These are phyloP conservation scores for Thaleichthys pacificus DNA, from an alignment of 2,797 vertebrate genomes.

Conservation along the genomic window DNA sequence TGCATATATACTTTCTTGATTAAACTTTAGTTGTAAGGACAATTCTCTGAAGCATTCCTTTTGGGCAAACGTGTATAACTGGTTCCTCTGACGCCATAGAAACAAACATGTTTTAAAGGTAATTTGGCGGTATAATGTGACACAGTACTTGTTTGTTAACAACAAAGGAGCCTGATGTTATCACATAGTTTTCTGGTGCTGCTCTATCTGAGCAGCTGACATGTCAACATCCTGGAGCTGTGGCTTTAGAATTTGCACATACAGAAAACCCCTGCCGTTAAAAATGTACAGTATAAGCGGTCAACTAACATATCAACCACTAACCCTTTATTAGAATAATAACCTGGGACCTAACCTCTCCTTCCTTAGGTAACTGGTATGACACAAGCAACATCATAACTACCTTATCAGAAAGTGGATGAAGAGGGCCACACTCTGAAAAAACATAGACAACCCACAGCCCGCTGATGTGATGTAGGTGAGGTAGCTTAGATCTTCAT, in stretches of 20 bases:
- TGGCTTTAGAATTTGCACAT: background rate
- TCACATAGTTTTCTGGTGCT: background rate
- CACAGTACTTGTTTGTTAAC: background rate
- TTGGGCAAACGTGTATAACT: background rate
- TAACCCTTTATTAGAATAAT: background rate
- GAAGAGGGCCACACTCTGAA: conserved; percentile 63
- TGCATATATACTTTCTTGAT: background rate
- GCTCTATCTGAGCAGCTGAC: background rate
- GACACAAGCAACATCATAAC: background rate
- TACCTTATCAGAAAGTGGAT: conserved; percentile 70
- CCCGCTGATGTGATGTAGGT: conserved; percentile 68
- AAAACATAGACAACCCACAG: conserved; percentile 73
- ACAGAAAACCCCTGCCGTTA: too few species aligned
- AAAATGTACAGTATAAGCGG: too few species aligned
- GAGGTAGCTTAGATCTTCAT: conserved; percentile 54
- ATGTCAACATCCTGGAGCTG: background rate
- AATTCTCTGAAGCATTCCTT: background rate
- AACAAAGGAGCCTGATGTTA: background rate
- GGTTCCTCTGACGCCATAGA: too few species aligned
- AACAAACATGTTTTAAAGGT: too few species aligned
- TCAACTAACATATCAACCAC: background rate
- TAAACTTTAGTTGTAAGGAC: background rate
- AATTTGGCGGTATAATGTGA: background rate
- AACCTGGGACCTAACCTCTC: background rate
- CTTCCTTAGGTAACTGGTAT: conserved; percentile 19